Percentiles rank a stretch among this genome's conserved stretches.
Evolutionary conservation across 1,140 invertebrate genomes (phyloP).

Genomic region (Bradysia coprophila): DNA sequence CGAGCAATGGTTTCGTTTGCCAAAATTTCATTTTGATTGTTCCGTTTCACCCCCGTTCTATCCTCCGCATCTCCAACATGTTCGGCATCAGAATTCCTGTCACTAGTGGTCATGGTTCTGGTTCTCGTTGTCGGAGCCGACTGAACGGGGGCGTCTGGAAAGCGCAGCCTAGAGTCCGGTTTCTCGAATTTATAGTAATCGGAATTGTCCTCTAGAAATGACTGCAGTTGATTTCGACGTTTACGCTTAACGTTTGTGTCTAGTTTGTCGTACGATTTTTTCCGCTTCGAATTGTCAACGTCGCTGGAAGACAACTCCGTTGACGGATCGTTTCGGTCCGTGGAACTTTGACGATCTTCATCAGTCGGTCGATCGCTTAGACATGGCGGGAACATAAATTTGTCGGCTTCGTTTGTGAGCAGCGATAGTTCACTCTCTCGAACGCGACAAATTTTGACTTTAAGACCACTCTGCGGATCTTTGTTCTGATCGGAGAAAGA

Average conservation of each 20-base stretch:
- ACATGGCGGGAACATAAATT: conserved; percentile 60
- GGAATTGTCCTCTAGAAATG: not conserved
- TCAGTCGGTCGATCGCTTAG: conserved; percentile 27
- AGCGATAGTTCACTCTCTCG: conserved; percentile 50
- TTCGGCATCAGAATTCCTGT: not conserved
- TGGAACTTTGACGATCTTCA: conserved; percentile 25
- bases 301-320: not conserved
- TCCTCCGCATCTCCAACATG: conserved; percentile 15
- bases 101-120: not conserved
- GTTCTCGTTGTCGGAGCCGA: conserved; percentile 7
- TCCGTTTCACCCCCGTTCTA: conserved; percentile 17
- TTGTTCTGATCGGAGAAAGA: conserved; percentile 16
- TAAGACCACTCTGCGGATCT: conserved; percentile 33
- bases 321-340: conserved; percentile 5
- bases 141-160: conserved; percentile 24
- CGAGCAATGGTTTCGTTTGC: conserved; percentile 8
- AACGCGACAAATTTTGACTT: conserved; percentile 53
- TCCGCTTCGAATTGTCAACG: not conserved
- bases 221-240: not conserved
- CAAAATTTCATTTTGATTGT: not conserved
- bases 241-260: not conserved
- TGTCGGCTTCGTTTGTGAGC: conserved; percentile 62
- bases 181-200: conserved; percentile 1
- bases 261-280: not conserved
- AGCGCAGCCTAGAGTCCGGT: conserved; percentile 12